These are phyloP conservation scores for Amphipoea oculea DNA, from an alignment of 2,888 invertebrate species.

Conservation along the genomic window DNA sequence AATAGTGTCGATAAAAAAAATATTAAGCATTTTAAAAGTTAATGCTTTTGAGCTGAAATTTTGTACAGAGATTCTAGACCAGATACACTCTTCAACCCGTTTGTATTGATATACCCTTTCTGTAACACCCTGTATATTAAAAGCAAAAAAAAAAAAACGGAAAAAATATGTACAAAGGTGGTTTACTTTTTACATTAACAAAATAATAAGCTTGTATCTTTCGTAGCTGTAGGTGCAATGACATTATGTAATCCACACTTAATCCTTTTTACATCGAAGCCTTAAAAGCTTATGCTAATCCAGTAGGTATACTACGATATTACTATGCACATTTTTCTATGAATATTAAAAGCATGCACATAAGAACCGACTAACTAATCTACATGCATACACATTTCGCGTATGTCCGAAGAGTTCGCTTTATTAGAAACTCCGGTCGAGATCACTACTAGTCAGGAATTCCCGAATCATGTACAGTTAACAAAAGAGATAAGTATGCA, in stretches of 20 bases:
- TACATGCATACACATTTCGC: conserved; percentile 27
- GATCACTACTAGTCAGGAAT: not conserved
- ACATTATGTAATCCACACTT: not conserved
- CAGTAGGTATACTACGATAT: not conserved
- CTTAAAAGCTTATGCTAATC: not conserved
- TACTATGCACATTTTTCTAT: conserved; percentile 18
- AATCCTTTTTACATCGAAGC: not conserved
- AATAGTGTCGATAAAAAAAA: too few species aligned
- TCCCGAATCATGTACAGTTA: not conserved
- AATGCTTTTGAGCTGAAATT: too few species aligned
- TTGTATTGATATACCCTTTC: too few species aligned
- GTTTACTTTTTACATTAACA: not conserved
- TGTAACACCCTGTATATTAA: too few species aligned
- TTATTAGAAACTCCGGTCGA: not conserved
- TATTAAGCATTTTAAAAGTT: too few species aligned
- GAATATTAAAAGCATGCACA: conserved; percentile 13
- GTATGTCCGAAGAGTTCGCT: not conserved
- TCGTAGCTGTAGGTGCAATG: not conserved
- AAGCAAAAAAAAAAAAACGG: too few species aligned
- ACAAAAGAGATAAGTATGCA: too few species aligned
- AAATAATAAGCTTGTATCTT: not conserved
- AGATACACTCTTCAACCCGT: too few species aligned
- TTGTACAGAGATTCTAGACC: too few species aligned
- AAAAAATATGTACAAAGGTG: too few species aligned
- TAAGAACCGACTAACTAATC: conserved; percentile 5